Percentiles rank a stretch among this genome's conserved stretches.
Conservation (phyloP, 1,140 invertebrate species). For the Drosophila rufa region DNA sequence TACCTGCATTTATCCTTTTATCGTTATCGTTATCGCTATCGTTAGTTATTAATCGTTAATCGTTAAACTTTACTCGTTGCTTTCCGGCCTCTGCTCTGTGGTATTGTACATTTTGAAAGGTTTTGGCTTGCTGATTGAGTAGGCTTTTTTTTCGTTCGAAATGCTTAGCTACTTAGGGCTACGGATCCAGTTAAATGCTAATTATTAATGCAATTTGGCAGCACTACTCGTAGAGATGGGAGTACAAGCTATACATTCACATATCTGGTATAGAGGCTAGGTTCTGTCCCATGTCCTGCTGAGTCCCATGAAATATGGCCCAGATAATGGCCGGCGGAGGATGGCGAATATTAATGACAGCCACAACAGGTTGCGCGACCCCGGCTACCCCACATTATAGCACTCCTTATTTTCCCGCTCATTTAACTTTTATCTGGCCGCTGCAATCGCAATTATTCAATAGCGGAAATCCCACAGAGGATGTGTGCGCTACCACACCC, state of each 20-base stretch:
- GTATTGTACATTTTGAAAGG: constrained; percentile 49
- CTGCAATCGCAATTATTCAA: constrained; percentile 82
- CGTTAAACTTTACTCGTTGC: constrained; percentile 35
- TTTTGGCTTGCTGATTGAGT: constrained; percentile 60
- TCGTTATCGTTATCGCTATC: constrained; percentile 12
- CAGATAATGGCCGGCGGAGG: constrained; percentile 2
- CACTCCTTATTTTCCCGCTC: constrained; percentile 78
- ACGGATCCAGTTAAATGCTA: constrained; percentile 57
- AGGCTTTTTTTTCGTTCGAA: constrained; percentile 35
- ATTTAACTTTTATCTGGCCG: constrained; percentile 80
- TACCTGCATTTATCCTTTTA: constrained; percentile 81
- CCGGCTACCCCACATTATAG: constrained; percentile 31
- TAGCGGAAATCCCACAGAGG: constrained; percentile 71
- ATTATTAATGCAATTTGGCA: constrained; percentile 74
- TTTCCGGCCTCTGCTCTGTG: constrained; percentile 15
- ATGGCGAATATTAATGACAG: constrained; percentile 14
- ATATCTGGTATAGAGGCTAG: constrained; percentile 30
- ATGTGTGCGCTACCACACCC: constrained; percentile 7
- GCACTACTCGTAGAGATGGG: constrained; percentile 61
- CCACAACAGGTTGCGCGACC: constrained; percentile 21
- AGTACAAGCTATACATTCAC: constrained; percentile 75
- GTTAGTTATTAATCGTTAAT: constrained; percentile 36
- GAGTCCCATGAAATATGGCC: constrained; percentile 1
- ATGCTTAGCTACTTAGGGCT: constrained; percentile 77
- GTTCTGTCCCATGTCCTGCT: background rate